A percentile compares a stretch with the other conserved stretches of the same genome.
Evolutionary conservation across 2,113 vertebrate genomes (phyloP).

Genomic region (Maccullochella peelii): DNA sequence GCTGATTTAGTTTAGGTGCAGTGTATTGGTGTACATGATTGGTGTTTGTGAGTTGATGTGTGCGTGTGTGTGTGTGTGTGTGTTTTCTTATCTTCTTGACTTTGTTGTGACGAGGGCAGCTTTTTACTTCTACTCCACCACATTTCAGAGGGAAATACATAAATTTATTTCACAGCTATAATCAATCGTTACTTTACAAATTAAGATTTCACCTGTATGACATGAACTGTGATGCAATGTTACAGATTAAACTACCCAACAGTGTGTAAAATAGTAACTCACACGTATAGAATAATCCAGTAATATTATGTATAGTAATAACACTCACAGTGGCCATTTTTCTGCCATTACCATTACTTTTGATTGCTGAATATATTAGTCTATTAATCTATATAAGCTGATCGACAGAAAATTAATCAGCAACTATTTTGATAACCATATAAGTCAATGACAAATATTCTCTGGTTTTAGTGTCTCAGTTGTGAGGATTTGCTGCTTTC

Average conservation of each 20-base stretch:
- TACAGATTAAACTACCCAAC: background rate
- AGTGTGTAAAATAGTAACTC: background rate
- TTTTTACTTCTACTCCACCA: background rate
- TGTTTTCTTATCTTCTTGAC: constrained; percentile 25
- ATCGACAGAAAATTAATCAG: too few relatives aligned
- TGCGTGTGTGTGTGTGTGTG: constrained; percentile 30
- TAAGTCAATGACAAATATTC: too few relatives aligned
- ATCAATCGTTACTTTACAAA: background rate
- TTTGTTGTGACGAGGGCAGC: constrained; percentile 23
- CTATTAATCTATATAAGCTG: background rate
- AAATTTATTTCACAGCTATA: background rate
- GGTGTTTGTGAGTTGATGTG: constrained; percentile 18
- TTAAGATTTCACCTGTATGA: background rate
- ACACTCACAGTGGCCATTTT: background rate
- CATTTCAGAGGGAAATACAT: background rate
- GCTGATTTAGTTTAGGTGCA: constrained; percentile 53
- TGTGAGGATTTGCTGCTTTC: background rate
- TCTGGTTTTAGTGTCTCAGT: background rate
- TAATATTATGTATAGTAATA: background rate
- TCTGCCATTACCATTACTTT: background rate
- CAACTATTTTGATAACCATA: too few relatives aligned
- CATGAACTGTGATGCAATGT: background rate
- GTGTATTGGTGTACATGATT: constrained; percentile 9
- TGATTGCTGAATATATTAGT: background rate
- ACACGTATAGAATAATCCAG: background rate